Base-by-base conservation (phyloP, 2,797 vertebrate genomes). In the Typhlichthys eigenmanni region DNA sequence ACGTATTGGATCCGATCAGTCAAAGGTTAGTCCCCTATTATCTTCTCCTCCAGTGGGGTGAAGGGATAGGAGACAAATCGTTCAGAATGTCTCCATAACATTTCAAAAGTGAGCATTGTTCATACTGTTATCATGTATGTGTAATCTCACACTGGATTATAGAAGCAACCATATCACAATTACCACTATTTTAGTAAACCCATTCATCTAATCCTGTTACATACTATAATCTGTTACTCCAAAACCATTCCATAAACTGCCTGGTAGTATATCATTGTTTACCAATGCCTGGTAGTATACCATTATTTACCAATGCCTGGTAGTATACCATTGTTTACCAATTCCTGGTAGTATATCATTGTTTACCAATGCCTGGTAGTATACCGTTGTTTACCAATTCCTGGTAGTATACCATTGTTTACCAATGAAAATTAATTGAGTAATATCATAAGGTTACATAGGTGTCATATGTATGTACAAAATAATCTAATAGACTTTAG, bases 201-300 rank as follows among this genome's bases (percentile, higher is more conserved):
- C 16, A 73, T 71, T 70, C 1, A 29, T 70, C 51, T 71, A 51
- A 73, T 66, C 69, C 48, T 67, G 34, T 74, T 68, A 47, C 11
- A 54, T 65, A 46, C 13, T 46, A 65, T 62, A 62, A 78, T 62
- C 16, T 47, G 62, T 66, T 60, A 47, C 66, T 60, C 59, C 2
- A 43, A 49, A 75, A 63, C 55, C 0, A 7, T 0, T 62, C 59
- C 12, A 51, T 0, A 48, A 69, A 55, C 71, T 34, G 66, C 46
- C 50, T 66, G 16, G 68, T 14, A n/a, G 24, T 63, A 47, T 4
- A 61, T 45, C 47, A 5, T 13, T 62, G 13, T 24, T 24, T 24
- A 24, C 24, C 24, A 24, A 24, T 24, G 24, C 24, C 24, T 24
- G 24, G 24, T 24, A 24, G 24, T 24, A 24, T 24, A 24, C 24